Evolutionary conservation across 2,888 invertebrate species (phyloP).

Genomic region (Rhaphigaster nebulosa): DNA sequence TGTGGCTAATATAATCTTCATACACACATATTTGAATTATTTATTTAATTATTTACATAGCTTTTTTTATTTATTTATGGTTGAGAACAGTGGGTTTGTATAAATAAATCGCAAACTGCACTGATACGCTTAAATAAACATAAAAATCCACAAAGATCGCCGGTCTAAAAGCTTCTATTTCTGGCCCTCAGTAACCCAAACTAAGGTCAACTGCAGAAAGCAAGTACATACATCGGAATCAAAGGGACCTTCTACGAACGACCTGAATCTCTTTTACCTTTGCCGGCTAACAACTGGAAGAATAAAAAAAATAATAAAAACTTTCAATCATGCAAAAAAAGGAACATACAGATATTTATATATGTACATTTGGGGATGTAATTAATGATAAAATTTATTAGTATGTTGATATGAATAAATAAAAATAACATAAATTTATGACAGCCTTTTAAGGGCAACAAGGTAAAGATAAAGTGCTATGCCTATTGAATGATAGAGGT

Average conservation of each 20-base stretch:
- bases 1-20: too few species aligned
- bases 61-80: too few species aligned
- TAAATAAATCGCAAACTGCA: neutral
- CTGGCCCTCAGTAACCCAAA: neutral
- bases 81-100: neutral
- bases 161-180: neutral
- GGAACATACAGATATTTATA: too few species aligned
- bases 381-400: too few species aligned
- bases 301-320: neutral
- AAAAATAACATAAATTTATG: too few species aligned
- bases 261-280: neutral
- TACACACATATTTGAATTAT: too few species aligned
- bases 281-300: neutral
- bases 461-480: too few species aligned
- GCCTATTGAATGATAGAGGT: too few species aligned
- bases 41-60: neutral
- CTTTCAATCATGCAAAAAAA: neutral
- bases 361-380: too few species aligned
- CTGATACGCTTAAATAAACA: neutral
- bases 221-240: neutral
- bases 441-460: too few species aligned
- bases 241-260: neutral
- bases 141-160: neutral
- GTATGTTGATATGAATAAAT: too few species aligned
- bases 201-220: neutral